phyloP scores from a whole-genome alignment of 53 echinoderm and acorn worm genomes.

The Holothuria leucospilota region DNA sequence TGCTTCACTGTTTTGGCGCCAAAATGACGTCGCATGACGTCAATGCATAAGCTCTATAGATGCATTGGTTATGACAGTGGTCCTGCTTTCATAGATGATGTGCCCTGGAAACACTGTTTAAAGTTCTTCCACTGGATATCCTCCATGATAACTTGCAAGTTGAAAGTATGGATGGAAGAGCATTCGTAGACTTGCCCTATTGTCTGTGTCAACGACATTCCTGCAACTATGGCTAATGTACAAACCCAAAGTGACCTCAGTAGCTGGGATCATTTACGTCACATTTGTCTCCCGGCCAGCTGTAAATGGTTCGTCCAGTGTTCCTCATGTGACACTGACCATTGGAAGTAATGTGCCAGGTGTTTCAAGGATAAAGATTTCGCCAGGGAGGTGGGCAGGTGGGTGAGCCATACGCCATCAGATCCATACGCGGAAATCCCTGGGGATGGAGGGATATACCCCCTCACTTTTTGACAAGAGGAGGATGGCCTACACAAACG shows the following conservation, averaged over 20 bases:
- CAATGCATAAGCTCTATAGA: too few species aligned
- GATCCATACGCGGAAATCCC: too few species aligned
- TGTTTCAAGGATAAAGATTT: conserved; percentile 55
- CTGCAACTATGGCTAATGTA: conserved; percentile 57
- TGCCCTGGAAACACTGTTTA: conserved; percentile 52
- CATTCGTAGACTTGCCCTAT: conserved; percentile 63
- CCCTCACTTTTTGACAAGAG: too few species aligned
- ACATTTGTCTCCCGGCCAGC: conserved; percentile 56
- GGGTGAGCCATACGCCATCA: conserved; percentile 65
- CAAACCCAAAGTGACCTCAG: conserved; percentile 61
- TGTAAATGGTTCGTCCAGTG: conserved; percentile 24
- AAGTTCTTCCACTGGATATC: conserved; percentile 44
- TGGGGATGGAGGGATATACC: too few species aligned
- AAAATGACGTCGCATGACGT: too few species aligned
- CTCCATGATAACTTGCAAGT: conserved; percentile 45
- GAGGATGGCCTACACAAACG: too few species aligned
- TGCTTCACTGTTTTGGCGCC: too few species aligned
- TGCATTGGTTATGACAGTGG: conserved; percentile 59
- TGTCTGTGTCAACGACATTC: conserved; percentile 61
- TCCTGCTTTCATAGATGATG: conserved; percentile 49
- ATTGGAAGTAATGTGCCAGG: conserved; percentile 65
- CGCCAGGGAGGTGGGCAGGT: conserved; percentile 33
- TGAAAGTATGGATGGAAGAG: not conserved
- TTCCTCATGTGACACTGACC: conserved; percentile 63
- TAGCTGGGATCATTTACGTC: conserved; percentile 65